Percentiles rank a stretch among this genome's conserved stretches.
phyloP scores from a whole-genome alignment of 2,888 invertebrate genomes.

The Smittia sp. region DNA sequence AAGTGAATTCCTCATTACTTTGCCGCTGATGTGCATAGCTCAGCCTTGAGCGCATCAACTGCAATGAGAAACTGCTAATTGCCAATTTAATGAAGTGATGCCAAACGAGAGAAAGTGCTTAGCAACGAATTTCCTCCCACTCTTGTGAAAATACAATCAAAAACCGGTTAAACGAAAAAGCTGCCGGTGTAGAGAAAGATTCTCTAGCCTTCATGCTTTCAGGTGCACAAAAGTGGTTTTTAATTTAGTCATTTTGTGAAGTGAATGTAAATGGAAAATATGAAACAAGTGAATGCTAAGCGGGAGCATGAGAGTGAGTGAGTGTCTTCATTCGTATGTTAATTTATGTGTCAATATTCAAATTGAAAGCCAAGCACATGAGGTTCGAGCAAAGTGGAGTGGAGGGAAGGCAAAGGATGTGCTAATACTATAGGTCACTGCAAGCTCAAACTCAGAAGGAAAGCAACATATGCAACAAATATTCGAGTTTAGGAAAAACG shows the following conservation, averaged over 20 bases:
- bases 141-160: too few species aligned
- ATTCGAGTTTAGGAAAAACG: slow-evolving; percentile 25
- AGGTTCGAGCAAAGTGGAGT: not conserved
- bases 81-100: too few species aligned
- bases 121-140: too few species aligned
- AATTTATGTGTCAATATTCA: slow-evolving; percentile 41
- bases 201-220: slow-evolving; percentile 11
- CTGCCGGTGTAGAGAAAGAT: too few species aligned
- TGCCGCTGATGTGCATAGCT: too few species aligned
- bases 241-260: slow-evolving; percentile 34
- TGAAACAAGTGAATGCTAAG: not conserved
- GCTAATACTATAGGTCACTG: slow-evolving; percentile 28
- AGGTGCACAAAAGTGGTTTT: slow-evolving; percentile 39
- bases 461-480: slow-evolving; percentile 40
- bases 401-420: not conserved
- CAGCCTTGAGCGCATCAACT: too few species aligned
- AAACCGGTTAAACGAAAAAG: not conserved
- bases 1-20: too few species aligned
- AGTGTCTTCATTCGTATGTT: slow-evolving; percentile 32
- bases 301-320: not conserved
- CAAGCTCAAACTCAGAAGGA: not conserved
- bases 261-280: slow-evolving; percentile 27
- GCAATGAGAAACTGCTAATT: too few species aligned
- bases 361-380: slow-evolving; percentile 32
- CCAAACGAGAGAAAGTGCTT: too few species aligned